Percentiles rank a stretch among this genome's conserved stretches.
These are phyloP conservation scores for Macropodus opercularis DNA, from an alignment of 2,797 vertebrate species.

Conservation along the genomic window DNA sequence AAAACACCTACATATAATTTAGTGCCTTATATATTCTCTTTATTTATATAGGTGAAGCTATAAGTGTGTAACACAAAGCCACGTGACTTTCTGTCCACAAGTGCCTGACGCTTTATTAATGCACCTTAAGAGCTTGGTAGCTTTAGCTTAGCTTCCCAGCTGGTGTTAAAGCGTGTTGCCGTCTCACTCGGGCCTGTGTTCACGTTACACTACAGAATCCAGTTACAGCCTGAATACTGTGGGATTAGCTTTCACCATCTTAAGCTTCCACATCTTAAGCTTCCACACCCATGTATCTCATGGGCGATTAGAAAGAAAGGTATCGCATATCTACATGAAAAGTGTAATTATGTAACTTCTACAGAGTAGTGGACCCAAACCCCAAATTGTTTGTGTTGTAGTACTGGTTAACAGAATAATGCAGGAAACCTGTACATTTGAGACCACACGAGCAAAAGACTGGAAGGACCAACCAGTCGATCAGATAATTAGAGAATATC, in stretches of 20 bases:
- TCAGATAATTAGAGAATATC: too few species aligned
- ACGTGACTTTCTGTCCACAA: background rate
- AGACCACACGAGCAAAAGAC: too few species aligned
- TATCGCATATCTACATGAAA: too few species aligned
- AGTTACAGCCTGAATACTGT: constrained; percentile 55
- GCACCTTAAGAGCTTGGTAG: constrained; percentile 8
- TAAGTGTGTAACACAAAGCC: background rate
- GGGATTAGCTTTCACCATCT: constrained; percentile 50
- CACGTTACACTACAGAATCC: constrained; percentile 58
- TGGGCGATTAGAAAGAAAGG: background rate
- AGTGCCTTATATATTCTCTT: too few species aligned
- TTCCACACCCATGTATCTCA: background rate
- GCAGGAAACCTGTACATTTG: too few species aligned
- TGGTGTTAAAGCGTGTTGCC: constrained; percentile 26
- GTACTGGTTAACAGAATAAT: too few species aligned
- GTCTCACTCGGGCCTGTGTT: constrained; percentile 31
- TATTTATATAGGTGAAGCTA: background rate
- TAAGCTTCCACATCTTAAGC: constrained; percentile 15
- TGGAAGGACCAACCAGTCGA: too few species aligned
- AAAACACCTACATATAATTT: background rate
- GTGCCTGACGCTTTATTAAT: background rate
- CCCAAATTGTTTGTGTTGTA: too few species aligned
- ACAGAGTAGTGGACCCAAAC: too few species aligned
- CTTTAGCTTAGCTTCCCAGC: constrained; percentile 36
- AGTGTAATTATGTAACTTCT: too few species aligned